These are phyloP conservation scores for Mongoloraphidia duomilia DNA, from an alignment of 2,888 invertebrate species.

Conservation along the genomic window DNA sequence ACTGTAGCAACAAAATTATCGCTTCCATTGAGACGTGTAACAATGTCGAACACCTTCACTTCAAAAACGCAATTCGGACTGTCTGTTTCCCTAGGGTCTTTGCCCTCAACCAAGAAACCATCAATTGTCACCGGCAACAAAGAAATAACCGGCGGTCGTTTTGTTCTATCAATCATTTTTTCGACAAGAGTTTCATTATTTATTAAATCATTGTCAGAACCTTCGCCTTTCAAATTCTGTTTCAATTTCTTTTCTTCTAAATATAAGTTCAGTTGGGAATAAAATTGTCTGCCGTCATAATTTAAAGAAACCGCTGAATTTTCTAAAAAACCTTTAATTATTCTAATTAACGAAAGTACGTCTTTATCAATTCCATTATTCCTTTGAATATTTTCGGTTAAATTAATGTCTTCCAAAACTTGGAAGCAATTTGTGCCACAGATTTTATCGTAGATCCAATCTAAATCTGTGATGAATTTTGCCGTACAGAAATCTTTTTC, in stretches of 20 bases:
- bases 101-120: slow-evolving; percentile 7
- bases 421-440: slow-evolving; percentile 62
- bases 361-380: slow-evolving; percentile 16
- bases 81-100: slow-evolving; percentile 9
- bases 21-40: slow-evolving; percentile 46
- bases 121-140: slow-evolving; percentile 39
- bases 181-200: slow-evolving; percentile 18
- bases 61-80: slow-evolving; percentile 13
- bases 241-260: slow-evolving; percentile 27
- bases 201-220: slow-evolving; percentile 17
- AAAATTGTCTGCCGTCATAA: slow-evolving; percentile 72
- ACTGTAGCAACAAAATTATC: slow-evolving; percentile 62
- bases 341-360: slow-evolving; percentile 31
- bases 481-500: slow-evolving; percentile 45
- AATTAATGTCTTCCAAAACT: slow-evolving; percentile 60
- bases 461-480: slow-evolving; percentile 55
- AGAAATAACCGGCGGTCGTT: slow-evolving; percentile 43
- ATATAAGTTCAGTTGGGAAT: slow-evolving; percentile 48
- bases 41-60: slow-evolving; percentile 39
- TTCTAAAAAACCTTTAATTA: slow-evolving; percentile 55
- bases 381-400: slow-evolving; percentile 32
- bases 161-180: slow-evolving; percentile 31
- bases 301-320: slow-evolving; percentile 56
- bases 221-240: slow-evolving; percentile 20
- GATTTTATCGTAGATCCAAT: slow-evolving; percentile 69